Percentiles rank a stretch among this genome's conserved stretches.
Conservation (phyloP, 2,113 vertebrate genomes). For the Nesogale talazaci region DNA sequence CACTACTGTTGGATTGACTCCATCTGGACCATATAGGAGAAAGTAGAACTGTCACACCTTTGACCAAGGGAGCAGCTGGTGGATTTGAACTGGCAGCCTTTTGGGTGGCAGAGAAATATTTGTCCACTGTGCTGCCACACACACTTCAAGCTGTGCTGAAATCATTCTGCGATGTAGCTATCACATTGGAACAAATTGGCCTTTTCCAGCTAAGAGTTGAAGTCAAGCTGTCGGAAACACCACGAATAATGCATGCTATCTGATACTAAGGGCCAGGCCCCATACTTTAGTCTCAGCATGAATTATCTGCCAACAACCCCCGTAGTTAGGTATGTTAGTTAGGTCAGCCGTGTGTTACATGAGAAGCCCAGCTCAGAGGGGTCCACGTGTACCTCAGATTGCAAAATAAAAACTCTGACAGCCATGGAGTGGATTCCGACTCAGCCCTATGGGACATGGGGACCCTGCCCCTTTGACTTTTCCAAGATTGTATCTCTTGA, state of each 20-base stretch:
- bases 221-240: background rate
- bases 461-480: no score
- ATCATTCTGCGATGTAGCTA: background rate
- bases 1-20: background rate
- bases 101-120: background rate
- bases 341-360: background rate
- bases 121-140: background rate
- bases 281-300: background rate
- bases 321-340: background rate
- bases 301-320: background rate
- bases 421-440: no score
- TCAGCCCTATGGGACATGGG: no score
- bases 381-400: background rate
- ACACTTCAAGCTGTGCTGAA: background rate
- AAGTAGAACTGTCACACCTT: background rate
- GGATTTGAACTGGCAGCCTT: background rate
- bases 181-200: background rate
- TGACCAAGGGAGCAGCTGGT: background rate
- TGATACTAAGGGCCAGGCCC: background rate
- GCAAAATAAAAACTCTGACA: no score
- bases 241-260: background rate
- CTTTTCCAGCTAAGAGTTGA: conserved; percentile 49
- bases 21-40: background rate
- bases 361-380: conserved; percentile 1
- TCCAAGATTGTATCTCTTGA: no score